Evolutionary conservation across 2,113 vertebrate species (phyloP).

Genomic region (Paedocypris sp.): DNA sequence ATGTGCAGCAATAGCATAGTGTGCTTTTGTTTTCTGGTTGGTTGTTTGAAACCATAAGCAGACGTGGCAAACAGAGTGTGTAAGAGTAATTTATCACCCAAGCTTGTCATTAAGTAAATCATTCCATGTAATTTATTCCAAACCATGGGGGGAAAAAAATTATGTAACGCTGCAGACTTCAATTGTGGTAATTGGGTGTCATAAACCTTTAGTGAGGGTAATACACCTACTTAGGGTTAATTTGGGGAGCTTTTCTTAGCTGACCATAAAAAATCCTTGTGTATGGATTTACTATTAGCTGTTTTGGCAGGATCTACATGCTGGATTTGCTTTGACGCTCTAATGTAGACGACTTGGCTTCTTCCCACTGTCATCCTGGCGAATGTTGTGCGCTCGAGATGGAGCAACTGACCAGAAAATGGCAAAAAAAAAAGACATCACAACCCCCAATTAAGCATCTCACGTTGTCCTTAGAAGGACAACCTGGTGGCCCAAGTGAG

Average conservation of each 20-base stretch:
- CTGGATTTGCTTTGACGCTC: neutral
- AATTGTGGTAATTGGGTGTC: constrained; percentile 33
- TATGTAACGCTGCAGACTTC: constrained; percentile 24
- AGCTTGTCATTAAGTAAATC: constrained; percentile 23
- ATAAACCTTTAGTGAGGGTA: constrained; percentile 39
- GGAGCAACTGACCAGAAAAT: neutral
- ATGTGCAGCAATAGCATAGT: no score
- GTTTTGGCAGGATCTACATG: constrained; percentile 15
- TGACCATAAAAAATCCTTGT: neutral
- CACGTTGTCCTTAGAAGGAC: neutral
- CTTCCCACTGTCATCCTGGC: neutral
- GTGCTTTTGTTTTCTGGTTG: neutral
- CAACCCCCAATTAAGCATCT: neutral
- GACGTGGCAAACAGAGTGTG: constrained; percentile 9
- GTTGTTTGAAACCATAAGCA: neutral
- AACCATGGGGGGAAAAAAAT: constrained; percentile 19
- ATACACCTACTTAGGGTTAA: constrained; percentile 34
- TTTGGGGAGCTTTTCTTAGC: constrained; percentile 34
- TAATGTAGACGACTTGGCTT: neutral
- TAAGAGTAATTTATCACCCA: constrained; percentile 4
- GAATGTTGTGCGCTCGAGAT: neutral
- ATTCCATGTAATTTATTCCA: constrained; percentile 21
- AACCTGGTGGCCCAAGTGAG: constrained; percentile 2
- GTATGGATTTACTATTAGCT: constrained; percentile 2
- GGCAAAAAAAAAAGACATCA: neutral